Evolutionary conservation across 2,113 vertebrate species (phyloP), one percentile per base, ranked within the genome.

Genomic region (Pelusios castaneus): DNA sequence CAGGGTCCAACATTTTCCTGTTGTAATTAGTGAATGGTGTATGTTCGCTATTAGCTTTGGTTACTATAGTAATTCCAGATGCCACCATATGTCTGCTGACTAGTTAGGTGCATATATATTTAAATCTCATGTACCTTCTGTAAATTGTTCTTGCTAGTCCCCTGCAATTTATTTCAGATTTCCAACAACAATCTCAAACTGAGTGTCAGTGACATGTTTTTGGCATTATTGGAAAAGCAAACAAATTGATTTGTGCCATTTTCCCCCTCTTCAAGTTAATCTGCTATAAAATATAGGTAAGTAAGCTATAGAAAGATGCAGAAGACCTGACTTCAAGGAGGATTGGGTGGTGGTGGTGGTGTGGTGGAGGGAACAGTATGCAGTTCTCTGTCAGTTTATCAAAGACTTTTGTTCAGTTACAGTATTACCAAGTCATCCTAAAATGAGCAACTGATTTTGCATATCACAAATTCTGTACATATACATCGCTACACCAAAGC

Each of bases 1-100:
- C 97, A 97, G 77, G 77, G 80, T 95, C 97, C 92, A 92, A 90
- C 29, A 89, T 94, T 97, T 95, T 97, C 95, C 95, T 95, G 55
- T 79, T 97, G 93, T 96, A 97, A 96, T 98, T 98, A 97, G 97
- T 87, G 93, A 96, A 92, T 84, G 83, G 73, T 75, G 94, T 94
- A 85, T 91, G 96, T 88, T 95, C 91, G 88, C 87, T 49, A 89
- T 94, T 96, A 96, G 94, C 96, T 97, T 89, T 84, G 95, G 98
- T 98, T 98, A 98, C 97, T 98, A 95, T 70, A 97, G 97, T 90
- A 98, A 99, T 98, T 97, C 93, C 97, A 97, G 82, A 98, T 97
- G 95, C 89, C 88, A 41, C 94, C 97, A 96, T 97, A 95, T 93
- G 95, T 96, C 96, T 95, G 84, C 83, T 60, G 96, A 97, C 97